These are phyloP conservation scores for Galagoides demidoff DNA, from an alignment of 2,797 vertebrate genomes.

Conservation along the genomic window DNA sequence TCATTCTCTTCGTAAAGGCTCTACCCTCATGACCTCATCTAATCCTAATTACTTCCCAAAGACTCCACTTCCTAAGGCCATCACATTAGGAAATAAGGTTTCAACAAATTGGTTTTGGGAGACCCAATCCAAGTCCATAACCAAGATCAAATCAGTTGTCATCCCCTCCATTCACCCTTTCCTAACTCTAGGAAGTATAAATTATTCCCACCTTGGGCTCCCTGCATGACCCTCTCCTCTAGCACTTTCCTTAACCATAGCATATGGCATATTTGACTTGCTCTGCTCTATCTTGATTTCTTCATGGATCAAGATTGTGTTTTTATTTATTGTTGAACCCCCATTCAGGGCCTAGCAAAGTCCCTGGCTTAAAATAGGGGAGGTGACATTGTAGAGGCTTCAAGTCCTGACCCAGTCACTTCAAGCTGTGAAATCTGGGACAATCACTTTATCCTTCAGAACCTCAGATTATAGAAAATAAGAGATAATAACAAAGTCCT, in stretches of 20 bases:
- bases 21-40: no score
- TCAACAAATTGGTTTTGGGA: not conserved
- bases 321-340: not conserved
- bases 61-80: not conserved
- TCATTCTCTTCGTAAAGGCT: not conserved
- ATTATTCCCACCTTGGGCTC: not conserved
- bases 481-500: not conserved
- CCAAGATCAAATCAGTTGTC: not conserved
- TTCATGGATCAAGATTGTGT: not conserved
- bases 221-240: not conserved
- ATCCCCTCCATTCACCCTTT: not conserved
- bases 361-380: not conserved
- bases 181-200: not conserved
- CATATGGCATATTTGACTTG: not conserved
- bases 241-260: not conserved
- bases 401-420: not conserved
- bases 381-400: not conserved
- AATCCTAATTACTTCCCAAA: not conserved
- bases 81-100: not conserved
- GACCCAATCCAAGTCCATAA: not conserved
- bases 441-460: not conserved
- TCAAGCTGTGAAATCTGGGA: not conserved
- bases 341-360: not conserved
- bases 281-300: not conserved
- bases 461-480: not conserved